These are phyloP conservation scores for Cyanoliseus patagonus DNA, from an alignment of 2,113 vertebrate genomes.

Conservation along the genomic window DNA sequence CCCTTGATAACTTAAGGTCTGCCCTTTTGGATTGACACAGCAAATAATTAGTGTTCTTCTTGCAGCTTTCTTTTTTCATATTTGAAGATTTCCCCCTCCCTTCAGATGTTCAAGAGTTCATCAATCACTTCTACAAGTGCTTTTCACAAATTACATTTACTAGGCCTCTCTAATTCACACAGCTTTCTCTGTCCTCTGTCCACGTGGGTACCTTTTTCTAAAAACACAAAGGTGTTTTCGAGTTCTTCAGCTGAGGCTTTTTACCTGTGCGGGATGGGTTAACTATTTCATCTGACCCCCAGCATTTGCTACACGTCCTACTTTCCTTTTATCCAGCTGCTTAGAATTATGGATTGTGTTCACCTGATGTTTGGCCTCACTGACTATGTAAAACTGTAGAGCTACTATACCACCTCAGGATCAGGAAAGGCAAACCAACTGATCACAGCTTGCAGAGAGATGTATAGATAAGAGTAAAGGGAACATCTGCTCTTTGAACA, in stretches of 20 bases:
- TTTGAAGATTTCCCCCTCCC: background rate
- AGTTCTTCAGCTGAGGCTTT: background rate
- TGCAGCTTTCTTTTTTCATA: background rate
- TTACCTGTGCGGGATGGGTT: background rate
- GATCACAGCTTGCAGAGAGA: background rate
- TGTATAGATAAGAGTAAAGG: background rate
- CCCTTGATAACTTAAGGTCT: no score
- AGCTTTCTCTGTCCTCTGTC: background rate
- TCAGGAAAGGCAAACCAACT: background rate
- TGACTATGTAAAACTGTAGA: rapidly evolving
- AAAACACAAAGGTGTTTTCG: background rate
- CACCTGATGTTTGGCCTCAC: background rate
- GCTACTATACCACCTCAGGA: background rate
- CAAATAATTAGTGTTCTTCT: no score
- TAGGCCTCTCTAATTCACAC: background rate
- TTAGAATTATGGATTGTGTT: background rate
- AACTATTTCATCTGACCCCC: background rate
- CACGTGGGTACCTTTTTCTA: background rate
- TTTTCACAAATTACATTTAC: background rate
- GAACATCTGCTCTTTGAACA: background rate
- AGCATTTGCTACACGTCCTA: background rate
- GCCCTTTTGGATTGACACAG: no score
- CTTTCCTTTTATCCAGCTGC: background rate
- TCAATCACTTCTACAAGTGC: background rate
- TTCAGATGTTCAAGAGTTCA: background rate